Percentiles rank a stretch among this genome's conserved stretches.
These are phyloP conservation scores for Carposina sasakii DNA, from an alignment of 1,140 invertebrate genomes.

Conservation along the genomic window DNA sequence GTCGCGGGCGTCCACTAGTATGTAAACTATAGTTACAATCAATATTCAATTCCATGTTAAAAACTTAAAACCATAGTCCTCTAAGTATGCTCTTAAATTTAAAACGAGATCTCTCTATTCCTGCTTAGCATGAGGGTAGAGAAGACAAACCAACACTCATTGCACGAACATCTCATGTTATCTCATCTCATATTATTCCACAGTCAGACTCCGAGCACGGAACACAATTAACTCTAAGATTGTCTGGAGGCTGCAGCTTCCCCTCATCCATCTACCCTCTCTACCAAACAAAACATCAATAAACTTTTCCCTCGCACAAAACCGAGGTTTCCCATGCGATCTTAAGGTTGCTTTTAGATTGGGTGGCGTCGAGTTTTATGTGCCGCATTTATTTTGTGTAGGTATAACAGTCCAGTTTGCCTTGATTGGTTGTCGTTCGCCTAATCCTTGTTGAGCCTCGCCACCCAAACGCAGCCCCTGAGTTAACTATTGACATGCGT, in stretches of 20 bases:
- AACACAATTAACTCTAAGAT: slow-evolving; percentile 72
- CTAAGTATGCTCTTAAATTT: no score
- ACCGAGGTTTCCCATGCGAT: no score
- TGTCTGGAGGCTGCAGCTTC: slow-evolving; percentile 69
- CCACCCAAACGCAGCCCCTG: slow-evolving; percentile 66
- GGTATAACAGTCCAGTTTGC: slow-evolving; percentile 73
- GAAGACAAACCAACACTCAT: no score
- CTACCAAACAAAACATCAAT: slow-evolving; percentile 71
- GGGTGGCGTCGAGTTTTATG: slow-evolving; percentile 54
- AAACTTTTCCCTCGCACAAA: slow-evolving; percentile 38
- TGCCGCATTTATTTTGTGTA: slow-evolving; percentile 70
- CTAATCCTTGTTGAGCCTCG: slow-evolving; percentile 73
- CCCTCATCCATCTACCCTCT: slow-evolving; percentile 60
- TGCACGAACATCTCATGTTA: no score
- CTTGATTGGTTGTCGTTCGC: slow-evolving; percentile 74
- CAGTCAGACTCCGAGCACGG: slow-evolving; percentile 64
- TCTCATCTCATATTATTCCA: slow-evolving; percentile 66
- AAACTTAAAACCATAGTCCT: no score
- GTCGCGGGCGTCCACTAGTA: no score
- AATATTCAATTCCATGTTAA: no score
- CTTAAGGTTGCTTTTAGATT: no score
- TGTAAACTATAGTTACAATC: no score
- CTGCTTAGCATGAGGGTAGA: no score
- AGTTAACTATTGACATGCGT: slow-evolving; percentile 66
- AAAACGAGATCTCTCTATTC: no score